These are phyloP conservation scores for Leptestheria dahalacensis DNA, from an alignment of 1,140 invertebrate species.

Conservation along the genomic window DNA sequence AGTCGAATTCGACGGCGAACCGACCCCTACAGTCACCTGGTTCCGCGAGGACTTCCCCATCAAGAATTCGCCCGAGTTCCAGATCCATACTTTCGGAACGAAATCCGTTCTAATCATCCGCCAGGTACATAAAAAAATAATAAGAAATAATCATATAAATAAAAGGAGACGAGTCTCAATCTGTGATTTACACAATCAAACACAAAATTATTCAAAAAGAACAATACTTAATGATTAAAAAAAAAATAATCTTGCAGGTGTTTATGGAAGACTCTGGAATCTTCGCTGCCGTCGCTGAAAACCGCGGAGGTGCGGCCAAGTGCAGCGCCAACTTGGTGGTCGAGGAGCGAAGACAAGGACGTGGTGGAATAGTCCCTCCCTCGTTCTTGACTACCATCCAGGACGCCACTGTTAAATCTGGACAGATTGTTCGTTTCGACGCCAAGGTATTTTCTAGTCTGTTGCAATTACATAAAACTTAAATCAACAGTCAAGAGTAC, in stretches of 20 bases:
- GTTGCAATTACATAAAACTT: too few species aligned
- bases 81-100: slow-evolving; percentile 78
- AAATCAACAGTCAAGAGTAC: too few species aligned
- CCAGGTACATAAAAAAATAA: too few species aligned
- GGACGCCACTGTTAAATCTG: slow-evolving; percentile 53
- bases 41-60: slow-evolving; percentile 88
- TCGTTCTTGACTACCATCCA: slow-evolving; percentile 75
- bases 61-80: slow-evolving; percentile 71
- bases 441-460: too few species aligned
- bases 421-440: slow-evolving; percentile 72
- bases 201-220: too few species aligned
- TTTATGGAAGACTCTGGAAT: slow-evolving; percentile 88
- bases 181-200: too few species aligned
- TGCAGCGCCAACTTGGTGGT: slow-evolving; percentile 90
- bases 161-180: too few species aligned
- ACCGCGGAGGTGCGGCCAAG: slow-evolving; percentile 76
- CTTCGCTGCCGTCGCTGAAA: slow-evolving; percentile 78
- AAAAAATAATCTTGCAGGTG: slow-evolving; percentile 32
- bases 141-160: too few species aligned
- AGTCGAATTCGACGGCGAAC: slow-evolving; percentile 86
- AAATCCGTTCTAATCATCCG: slow-evolving; percentile 71
- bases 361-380: slow-evolving; percentile 61
- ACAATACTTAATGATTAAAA: neutral
- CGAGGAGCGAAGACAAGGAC: slow-evolving; percentile 58
- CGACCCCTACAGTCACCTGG: slow-evolving; percentile 80